Evolutionary conservation across 2,113 vertebrate species (phyloP).

Genomic region (Plestiodon gilberti): DNA sequence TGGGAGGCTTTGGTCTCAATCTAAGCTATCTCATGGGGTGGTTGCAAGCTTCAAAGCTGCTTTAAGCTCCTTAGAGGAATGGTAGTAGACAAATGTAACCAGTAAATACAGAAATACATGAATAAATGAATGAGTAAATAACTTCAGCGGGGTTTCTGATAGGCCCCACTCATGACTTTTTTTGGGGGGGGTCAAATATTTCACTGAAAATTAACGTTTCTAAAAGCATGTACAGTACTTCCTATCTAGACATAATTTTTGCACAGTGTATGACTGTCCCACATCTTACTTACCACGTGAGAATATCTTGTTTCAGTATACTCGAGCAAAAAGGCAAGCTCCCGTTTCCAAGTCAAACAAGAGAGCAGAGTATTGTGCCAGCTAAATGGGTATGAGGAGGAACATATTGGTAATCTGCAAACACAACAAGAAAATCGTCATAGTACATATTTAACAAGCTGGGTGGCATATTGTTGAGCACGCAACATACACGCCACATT

Average conservation of each 20-base stretch:
- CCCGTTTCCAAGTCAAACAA: no score
- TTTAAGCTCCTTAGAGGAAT: background rate
- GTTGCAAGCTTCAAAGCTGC: background rate
- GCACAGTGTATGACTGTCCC: background rate
- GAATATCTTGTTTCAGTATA: no score
- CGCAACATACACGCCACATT: no score
- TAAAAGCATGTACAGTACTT: background rate
- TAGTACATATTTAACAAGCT: no score
- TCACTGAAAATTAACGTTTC: background rate
- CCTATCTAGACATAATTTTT: background rate
- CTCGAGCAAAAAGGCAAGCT: no score
- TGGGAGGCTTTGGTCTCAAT: background rate
- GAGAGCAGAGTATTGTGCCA: no score
- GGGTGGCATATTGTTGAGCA: no score
- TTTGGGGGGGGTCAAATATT: background rate
- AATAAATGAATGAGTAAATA: background rate
- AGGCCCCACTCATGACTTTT: constrained; percentile 25
- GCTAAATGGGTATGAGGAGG: no score
- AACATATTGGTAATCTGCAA: no score
- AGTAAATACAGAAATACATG: background rate
- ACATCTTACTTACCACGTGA: no score
- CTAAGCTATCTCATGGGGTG: background rate
- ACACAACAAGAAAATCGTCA: no score
- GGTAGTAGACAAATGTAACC: background rate
- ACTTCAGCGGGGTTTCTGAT: background rate